Conservation (phyloP, 1,140 invertebrate genomes). For the Euura lappo region DNA sequence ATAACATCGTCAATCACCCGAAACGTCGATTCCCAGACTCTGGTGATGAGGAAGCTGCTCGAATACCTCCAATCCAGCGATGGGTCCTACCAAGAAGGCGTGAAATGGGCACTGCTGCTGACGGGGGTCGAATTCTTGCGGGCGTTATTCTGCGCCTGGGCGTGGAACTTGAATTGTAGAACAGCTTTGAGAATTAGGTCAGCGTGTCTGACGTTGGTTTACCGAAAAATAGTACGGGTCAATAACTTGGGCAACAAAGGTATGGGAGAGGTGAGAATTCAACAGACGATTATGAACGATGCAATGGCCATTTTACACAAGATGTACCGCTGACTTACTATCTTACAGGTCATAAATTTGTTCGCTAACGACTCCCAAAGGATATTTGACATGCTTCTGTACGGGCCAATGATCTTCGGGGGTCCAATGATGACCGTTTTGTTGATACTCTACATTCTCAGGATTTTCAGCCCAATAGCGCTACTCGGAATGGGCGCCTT, state of each 20-base stretch:
- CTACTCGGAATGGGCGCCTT: no score
- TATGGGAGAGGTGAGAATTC: constrained; percentile 59
- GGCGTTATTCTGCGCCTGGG: constrained; percentile 64
- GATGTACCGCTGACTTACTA: no score
- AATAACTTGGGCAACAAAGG: constrained; percentile 64
- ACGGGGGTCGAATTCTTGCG: constrained; percentile 64
- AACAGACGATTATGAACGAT: background rate
- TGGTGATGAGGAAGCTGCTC: constrained; percentile 64
- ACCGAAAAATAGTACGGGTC: constrained; percentile 68
- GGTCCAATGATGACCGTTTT: no score
- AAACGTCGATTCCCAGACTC: constrained; percentile 56
- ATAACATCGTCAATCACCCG: background rate
- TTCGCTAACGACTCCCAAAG: background rate
- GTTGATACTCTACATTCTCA: no score
- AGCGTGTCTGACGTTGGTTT: constrained; percentile 67
- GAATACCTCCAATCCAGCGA: constrained; percentile 58
- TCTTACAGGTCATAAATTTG: background rate
- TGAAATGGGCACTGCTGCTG: constrained; percentile 62
- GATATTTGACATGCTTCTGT: background rate
- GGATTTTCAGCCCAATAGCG: no score
- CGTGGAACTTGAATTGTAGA: constrained; percentile 68
- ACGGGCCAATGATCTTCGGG: no score
- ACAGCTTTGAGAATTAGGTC: constrained; percentile 68
- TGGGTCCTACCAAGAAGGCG: constrained; percentile 51
- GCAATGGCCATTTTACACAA: no score